These are phyloP conservation scores for Aplocera efformata DNA, from an alignment of 2,888 invertebrate genomes.

Conservation along the genomic window DNA sequence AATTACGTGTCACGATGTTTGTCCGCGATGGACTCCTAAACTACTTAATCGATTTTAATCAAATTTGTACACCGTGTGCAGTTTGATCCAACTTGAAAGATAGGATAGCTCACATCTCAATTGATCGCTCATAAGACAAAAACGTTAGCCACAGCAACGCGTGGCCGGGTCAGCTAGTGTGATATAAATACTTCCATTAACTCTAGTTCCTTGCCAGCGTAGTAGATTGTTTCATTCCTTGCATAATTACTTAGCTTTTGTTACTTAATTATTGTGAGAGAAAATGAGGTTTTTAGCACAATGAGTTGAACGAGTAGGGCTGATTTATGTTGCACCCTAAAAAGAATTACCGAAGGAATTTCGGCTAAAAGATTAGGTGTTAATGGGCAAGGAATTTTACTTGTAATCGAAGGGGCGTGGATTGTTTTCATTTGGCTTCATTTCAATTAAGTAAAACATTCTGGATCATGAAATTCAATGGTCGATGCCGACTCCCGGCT, in stretches of 20 bases:
- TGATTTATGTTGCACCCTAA: slow-evolving; percentile 43
- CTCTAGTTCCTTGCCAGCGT: slow-evolving; percentile 32
- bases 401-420: background rate
- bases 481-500: no score
- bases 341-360: slow-evolving; percentile 17
- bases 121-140: no score
- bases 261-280: slow-evolving; percentile 63
- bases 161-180: no score
- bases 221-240: slow-evolving; percentile 66
- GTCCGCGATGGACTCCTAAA: no score
- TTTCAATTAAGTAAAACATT: slow-evolving; percentile 3
- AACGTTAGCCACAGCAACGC: no score
- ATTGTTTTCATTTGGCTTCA: slow-evolving; percentile 4
- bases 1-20: no score
- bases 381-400: slow-evolving; percentile 16
- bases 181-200: slow-evolving; percentile 37
- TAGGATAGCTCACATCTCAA: no score
- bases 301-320: slow-evolving; percentile 48
- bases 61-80: no score
- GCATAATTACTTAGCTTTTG: slow-evolving; percentile 72
- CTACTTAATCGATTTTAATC: no score
- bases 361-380: slow-evolving; percentile 19
- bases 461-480: no score
- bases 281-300: slow-evolving; percentile 62
- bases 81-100: no score